A percentile compares a stretch with the other conserved stretches of the same genome.
These are phyloP conservation scores for Anagyrus pseudococci DNA, from an alignment of 2,888 invertebrate genomes.

Conservation along the genomic window DNA sequence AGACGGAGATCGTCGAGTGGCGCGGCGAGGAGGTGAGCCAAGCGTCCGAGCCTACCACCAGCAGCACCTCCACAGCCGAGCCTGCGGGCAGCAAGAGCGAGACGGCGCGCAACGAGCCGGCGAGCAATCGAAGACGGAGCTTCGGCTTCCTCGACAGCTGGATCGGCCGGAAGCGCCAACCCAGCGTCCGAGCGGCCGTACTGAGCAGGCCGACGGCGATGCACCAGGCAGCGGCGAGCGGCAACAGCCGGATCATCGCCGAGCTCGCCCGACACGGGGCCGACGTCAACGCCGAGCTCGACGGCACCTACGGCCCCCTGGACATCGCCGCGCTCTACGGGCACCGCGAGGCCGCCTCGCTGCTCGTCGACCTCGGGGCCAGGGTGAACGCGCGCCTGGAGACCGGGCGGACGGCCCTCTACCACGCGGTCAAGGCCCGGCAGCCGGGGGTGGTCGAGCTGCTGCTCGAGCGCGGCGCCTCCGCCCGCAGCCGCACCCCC, in stretches of 20 bases:
- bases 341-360: not conserved
- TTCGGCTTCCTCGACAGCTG: not conserved
- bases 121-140: too few relatives aligned
- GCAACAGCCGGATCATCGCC: slow-evolving; percentile 1
- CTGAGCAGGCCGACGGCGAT: slow-evolving; percentile 6
- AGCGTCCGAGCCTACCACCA: too few relatives aligned
- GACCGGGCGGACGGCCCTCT: slow-evolving; percentile 18
- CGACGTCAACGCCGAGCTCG: slow-evolving; percentile 26
- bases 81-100: too few relatives aligned
- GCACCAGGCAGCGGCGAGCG: slow-evolving; percentile 23
- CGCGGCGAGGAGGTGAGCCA: too few relatives aligned
- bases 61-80: too few relatives aligned
- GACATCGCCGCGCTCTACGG: slow-evolving; percentile 16
- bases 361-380: slow-evolving; percentile 14
- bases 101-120: too few relatives aligned
- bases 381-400: slow-evolving; percentile 1
- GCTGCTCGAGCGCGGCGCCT: slow-evolving; percentile 13
- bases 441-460: slow-evolving; percentile 11
- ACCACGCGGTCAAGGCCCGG: slow-evolving; percentile 25
- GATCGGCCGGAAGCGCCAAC: not conserved
- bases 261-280: slow-evolving; percentile 10
- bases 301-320: slow-evolving; percentile 28
- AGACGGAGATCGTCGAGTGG: too few relatives aligned
- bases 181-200: not conserved
- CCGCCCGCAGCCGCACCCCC: slow-evolving; percentile 10